Evolutionary conservation across 2,797 vertebrate genomes (phyloP), one percentile per base, ranked within the genome.

Genomic region (Octomys mimax): DNA sequence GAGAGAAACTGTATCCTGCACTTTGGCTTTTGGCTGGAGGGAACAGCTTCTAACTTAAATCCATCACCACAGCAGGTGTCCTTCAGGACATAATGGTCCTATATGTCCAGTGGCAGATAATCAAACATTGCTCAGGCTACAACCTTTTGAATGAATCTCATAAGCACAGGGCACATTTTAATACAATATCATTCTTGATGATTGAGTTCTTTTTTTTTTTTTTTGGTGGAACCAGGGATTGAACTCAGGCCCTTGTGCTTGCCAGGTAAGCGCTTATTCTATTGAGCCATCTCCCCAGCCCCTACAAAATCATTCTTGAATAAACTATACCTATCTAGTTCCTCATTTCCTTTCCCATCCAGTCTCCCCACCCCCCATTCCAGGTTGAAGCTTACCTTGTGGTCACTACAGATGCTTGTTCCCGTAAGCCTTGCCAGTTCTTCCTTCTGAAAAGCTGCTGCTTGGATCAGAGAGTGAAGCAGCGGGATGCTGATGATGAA

Each of bases 21-120:
- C 61, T 89, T 86, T 46, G 24, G 2, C n/a, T 96, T 95, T 93
- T 80, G 94, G 18, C 57, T 88, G 49, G 36, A 83, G 36, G n/a
- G 28, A 92, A 92, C 24, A 66, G 18, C 49, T 73, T 96, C 66
- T 9, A 31, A 49, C 82, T 96, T 66, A 92, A 86, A 87, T 71
- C 26, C 33, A 59, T 39, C 26, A 1, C 36, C 3, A 2, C 33
- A 79, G 71, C 85, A 84, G 87, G 13, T 54, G 49, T 52, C 21
- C 4, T 91, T 93, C 31, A 93, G 75, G 70, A 88, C 59, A 86
- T 79, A 52, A 12, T 1, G 22, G 78, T 62, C 64, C 31, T 61
- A 0, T 22, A 24, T 57, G 82, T 81, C n/a, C 0, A 0, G 46
- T 10, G 3, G 11, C 61, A 54, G 64, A 68, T 33, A 39, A 71